Base-by-base conservation (phyloP, 2,113 vertebrate genomes). In the Strix aluco region DNA sequence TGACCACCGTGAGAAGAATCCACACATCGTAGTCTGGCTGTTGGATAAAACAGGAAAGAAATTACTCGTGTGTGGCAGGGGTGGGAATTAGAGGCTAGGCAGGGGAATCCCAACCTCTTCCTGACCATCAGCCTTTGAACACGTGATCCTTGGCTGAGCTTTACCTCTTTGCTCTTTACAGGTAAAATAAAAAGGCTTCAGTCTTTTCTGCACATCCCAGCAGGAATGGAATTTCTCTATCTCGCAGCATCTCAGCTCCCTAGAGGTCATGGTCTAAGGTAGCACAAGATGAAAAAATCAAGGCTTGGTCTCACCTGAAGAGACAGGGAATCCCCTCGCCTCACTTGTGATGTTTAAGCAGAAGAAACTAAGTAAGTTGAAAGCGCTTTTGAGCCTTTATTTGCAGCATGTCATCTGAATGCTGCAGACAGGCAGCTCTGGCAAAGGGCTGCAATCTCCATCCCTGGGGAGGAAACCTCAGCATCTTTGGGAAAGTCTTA, bases 21-120 rank as follows among this genome's bases (percentile, higher is more conserved):
- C 99, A 99, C 71, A 99, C 98, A 1, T 99, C 99, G 6, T 99
- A 99, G 95, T 99, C 98, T 81, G 98, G 98, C 99, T 99, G 98
- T 49, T 61, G 92, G 77, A 81, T 32, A 85, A 86, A 96, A 94
- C 42, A 90, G 42, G 87, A 82, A 71, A 90, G 72, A 46, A 82
- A 42, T 91, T 30, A 82, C 23, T 55, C 46, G 40, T 25, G n/a
- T 16, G 34, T 73, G 62, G 42, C 30, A 51, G 27, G 9, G 22
- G 10, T 58, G 49, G 52, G 57, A 81, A 51, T 32, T 11, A 52
- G 30, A 90, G 66, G 46, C 25, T 18, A 90, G 44, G 59, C 59
- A 89, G 44, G 22, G 49, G 40, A 81, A 83, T 69, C 61, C 36
- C 3, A 1, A 47, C 26, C 62, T 94, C n/a, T 70, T 87, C 84